A percentile compares a stretch with the other conserved stretches of the same genome.
Conservation (phyloP, 2,888 invertebrate genomes). For the Oscheius onirici region DNA sequence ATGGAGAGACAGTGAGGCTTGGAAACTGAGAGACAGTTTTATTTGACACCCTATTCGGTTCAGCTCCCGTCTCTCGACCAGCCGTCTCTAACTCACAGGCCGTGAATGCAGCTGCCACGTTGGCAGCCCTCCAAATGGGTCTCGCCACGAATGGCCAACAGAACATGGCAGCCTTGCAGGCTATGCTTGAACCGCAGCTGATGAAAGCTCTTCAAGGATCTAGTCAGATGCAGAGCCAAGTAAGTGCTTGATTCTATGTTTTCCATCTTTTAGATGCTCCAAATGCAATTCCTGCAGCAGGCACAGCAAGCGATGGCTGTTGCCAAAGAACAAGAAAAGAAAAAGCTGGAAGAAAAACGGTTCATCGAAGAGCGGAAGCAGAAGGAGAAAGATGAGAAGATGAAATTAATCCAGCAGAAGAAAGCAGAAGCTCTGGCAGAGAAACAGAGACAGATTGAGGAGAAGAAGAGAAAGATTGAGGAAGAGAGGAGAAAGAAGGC, state of each 20-base stretch:
- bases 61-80: no score
- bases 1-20: neutral
- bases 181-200: no score
- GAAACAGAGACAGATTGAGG: conserved; percentile 18
- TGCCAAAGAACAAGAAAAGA: conserved; percentile 12
- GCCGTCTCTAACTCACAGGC: no score
- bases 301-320: neutral
- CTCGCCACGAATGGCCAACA: no score
- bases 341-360: conserved; percentile 8
- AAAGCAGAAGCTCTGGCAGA: conserved; percentile 7
- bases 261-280: neutral
- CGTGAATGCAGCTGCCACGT: no score
- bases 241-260: no score
- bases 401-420: neutral
- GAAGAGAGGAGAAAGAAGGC: conserved; percentile 28
- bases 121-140: no score
- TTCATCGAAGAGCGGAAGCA: conserved; percentile 13
- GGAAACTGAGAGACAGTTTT: neutral
- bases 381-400: conserved; percentile 28
- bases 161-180: no score
- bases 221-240: neutral
- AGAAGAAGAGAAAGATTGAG: conserved; percentile 23
- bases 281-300: conserved; percentile 12
- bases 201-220: neutral
- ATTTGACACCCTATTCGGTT: neutral